Evolutionary conservation across 2,113 vertebrate genomes (phyloP).

Genomic region (Rhinoderma darwinii): DNA sequence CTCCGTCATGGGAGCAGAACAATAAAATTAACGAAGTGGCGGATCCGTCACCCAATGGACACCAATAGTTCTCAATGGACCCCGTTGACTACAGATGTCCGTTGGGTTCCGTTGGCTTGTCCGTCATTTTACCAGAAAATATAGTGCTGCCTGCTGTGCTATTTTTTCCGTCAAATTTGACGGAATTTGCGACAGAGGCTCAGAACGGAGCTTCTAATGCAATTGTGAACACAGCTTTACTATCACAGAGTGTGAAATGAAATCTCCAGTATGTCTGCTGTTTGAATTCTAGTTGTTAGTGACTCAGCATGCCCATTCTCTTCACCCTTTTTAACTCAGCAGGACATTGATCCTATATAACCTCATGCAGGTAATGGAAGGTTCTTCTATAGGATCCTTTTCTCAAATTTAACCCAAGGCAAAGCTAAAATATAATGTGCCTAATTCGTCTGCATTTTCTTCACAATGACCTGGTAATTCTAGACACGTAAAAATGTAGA

Average conservation of each 20-base stretch:
- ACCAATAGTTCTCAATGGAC: no score
- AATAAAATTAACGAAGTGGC: no score
- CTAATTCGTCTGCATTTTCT: background rate
- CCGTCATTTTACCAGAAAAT: no score
- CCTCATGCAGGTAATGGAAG: background rate
- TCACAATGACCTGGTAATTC: background rate
- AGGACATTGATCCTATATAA: background rate
- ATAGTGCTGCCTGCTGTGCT: no score
- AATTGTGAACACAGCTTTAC: no score
- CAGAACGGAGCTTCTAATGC: no score
- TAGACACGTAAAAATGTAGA: slow-evolving; percentile 2
- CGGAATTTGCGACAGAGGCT: no score
- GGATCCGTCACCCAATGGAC: no score
- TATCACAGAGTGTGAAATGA: background rate
- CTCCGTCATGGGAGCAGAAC: no score
- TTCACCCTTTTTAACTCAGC: background rate
- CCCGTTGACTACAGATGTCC: no score
- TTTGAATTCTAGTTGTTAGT: background rate
- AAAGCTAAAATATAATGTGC: background rate
- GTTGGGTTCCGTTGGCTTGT: no score
- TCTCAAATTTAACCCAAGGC: background rate
- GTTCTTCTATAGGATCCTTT: background rate
- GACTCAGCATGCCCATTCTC: background rate
- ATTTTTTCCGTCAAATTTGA: no score
- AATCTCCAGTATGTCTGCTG: background rate